A percentile compares a stretch with the other conserved stretches of the same genome.
phyloP scores from a whole-genome alignment of 2,888 invertebrate species.

The Drosophila cracens region DNA sequence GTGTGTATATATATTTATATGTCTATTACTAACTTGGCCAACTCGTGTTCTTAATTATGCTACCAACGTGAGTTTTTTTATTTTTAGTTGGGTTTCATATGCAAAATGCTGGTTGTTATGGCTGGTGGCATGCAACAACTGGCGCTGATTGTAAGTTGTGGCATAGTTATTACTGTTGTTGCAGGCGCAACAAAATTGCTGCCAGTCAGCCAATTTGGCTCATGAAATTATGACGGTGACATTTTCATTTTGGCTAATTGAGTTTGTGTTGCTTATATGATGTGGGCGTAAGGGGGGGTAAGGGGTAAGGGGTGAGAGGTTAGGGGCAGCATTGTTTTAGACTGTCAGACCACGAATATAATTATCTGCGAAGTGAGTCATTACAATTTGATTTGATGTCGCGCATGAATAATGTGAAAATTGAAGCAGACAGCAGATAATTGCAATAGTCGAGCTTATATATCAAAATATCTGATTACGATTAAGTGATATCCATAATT shows the following conservation, averaged over 20 bases:
- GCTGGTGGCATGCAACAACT: constrained; percentile 69
- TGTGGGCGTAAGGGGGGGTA: background rate
- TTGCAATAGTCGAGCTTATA: background rate
- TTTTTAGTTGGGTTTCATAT: constrained; percentile 31
- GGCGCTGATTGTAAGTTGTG: constrained; percentile 58
- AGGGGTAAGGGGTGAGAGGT: background rate
- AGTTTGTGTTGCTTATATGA: constrained; percentile 19
- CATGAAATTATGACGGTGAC: constrained; percentile 75
- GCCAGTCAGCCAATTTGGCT: constrained; percentile 69
- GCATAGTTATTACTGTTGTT: constrained; percentile 19
- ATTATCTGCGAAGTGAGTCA: constrained; percentile 66
- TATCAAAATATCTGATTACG: background rate
- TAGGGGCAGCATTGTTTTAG: background rate
- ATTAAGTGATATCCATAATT: background rate
- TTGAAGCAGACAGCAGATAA: constrained; percentile 10
- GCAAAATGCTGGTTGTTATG: constrained; percentile 44
- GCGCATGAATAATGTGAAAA: constrained; percentile 35
- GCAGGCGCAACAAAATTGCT: constrained; percentile 63
- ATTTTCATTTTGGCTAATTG: constrained; percentile 75
- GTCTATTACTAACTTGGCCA: constrained; percentile 68
- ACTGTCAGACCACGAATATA: constrained; percentile 23
- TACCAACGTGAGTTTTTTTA: constrained; percentile 42
- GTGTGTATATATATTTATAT: constrained; percentile 3
- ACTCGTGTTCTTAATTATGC: constrained; percentile 77
- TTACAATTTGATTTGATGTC: constrained; percentile 53